These are phyloP conservation scores for Lucilia cuprina DNA, from an alignment of 1,140 invertebrate genomes.

Conservation along the genomic window DNA sequence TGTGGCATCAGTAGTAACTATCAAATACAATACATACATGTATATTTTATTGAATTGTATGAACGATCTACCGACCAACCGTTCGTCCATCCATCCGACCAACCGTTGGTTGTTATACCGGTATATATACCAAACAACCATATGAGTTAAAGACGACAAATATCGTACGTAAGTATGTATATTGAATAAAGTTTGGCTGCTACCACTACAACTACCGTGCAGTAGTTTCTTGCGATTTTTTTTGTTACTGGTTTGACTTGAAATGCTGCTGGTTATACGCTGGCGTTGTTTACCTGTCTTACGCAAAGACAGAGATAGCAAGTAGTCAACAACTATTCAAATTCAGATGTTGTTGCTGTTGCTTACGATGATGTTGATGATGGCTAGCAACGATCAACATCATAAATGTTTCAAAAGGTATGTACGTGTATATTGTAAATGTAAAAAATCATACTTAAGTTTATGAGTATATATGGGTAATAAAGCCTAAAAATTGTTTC, in stretches of 20 bases:
- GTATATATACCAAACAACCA: neutral
- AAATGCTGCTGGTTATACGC: conserved; percentile 49
- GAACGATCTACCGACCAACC: neutral
- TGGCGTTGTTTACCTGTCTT: conserved; percentile 58
- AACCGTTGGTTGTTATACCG: neutral
- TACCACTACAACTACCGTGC: neutral
- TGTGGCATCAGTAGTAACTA: neutral
- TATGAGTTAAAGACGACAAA: neutral
- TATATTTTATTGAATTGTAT: neutral
- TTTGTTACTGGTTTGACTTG: conserved; percentile 50
- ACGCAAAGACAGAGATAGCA: conserved; percentile 52
- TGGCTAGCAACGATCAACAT: neutral
- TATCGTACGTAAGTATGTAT: neutral
- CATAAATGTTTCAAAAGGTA: neutral
- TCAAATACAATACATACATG: neutral
- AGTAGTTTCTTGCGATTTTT: conserved; percentile 30
- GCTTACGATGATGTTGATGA: neutral
- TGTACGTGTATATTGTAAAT: neutral
- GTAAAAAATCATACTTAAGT: neutral
- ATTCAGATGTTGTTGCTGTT: neutral
- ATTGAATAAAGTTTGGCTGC: neutral
- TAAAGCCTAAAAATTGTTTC: neutral
- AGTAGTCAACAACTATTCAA: conserved; percentile 29
- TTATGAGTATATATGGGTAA: conserved; percentile 5
- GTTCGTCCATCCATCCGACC: neutral